Percentiles rank a stretch among this genome's conserved stretches.
phyloP scores from a whole-genome alignment of 2,113 vertebrate species.

The Diadophis punctatus region DNA sequence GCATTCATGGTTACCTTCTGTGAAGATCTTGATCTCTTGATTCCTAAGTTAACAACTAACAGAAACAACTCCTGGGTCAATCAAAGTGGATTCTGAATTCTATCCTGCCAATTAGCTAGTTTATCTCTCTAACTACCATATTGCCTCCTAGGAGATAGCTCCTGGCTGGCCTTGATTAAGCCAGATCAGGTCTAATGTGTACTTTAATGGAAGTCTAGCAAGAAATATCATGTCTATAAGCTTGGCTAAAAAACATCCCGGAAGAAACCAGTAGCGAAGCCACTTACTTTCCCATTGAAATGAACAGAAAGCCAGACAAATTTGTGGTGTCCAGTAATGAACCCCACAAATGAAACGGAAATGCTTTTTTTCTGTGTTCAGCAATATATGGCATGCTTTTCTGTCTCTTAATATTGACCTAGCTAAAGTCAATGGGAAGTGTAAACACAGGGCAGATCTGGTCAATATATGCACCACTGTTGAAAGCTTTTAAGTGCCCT shows the following conservation, averaged over 20 bases:
- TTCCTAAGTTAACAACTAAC: background rate
- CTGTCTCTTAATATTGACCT: background rate
- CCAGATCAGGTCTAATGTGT: background rate
- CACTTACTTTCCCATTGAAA: background rate
- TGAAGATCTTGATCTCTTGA: background rate
- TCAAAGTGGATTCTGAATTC: background rate
- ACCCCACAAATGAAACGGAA: background rate
- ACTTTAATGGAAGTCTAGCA: background rate
- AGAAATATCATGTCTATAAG: background rate
- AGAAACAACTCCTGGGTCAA: background rate
- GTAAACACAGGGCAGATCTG: background rate
- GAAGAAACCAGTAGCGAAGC: background rate
- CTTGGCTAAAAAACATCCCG: background rate
- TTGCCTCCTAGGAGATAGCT: background rate
- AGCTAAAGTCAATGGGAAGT: constrained; percentile 2
- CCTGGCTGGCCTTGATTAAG: background rate
- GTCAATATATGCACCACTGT: background rate
- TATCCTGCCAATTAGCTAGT: background rate
- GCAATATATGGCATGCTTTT: background rate
- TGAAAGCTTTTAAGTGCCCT: background rate
- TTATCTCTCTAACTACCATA: background rate
- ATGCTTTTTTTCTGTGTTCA: background rate
- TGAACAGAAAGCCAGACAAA: background rate
- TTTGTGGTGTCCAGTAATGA: background rate
- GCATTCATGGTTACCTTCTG: background rate